phyloP scores from a whole-genome alignment of 2,113 vertebrate species.

The Alligator mississippiensis region DNA sequence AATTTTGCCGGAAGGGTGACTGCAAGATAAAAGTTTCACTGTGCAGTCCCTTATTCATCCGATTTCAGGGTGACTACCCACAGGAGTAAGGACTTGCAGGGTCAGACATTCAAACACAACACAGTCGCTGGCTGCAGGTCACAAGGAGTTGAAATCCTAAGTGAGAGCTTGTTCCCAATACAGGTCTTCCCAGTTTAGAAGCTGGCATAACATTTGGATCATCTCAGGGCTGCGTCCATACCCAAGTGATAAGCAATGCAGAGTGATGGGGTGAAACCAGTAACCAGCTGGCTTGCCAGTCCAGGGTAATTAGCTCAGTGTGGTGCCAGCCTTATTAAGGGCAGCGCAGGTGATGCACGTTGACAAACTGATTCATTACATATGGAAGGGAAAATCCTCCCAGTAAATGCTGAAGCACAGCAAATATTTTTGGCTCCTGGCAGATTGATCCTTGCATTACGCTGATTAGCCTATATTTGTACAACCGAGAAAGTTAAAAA shows the following conservation, averaged over 20 bases:
- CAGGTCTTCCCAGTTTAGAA: background rate
- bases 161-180: background rate
- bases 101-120: background rate
- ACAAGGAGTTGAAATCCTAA: accelerated
- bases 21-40: background rate
- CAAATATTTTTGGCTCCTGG: constrained; percentile 75
- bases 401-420: constrained; percentile 66
- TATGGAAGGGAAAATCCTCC: constrained; percentile 70
- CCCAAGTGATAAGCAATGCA: background rate
- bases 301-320: constrained; percentile 6
- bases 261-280: background rate
- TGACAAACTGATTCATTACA: constrained; percentile 69
- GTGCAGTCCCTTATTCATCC: background rate
- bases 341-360: constrained; percentile 61
- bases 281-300: constrained; percentile 1
- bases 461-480: constrained; percentile 72
- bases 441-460: constrained; percentile 65
- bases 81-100: accelerated
- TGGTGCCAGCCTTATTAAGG: constrained; percentile 59
- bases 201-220: background rate
- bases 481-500: constrained; percentile 68
- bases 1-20: accelerated
- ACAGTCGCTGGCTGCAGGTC: accelerated
- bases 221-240: accelerated
- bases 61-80: background rate